Evolutionary conservation across 1,140 invertebrate species (phyloP), one percentile per base, ranked within the genome.

Genomic region (Paralvinella palmiformis): DNA sequence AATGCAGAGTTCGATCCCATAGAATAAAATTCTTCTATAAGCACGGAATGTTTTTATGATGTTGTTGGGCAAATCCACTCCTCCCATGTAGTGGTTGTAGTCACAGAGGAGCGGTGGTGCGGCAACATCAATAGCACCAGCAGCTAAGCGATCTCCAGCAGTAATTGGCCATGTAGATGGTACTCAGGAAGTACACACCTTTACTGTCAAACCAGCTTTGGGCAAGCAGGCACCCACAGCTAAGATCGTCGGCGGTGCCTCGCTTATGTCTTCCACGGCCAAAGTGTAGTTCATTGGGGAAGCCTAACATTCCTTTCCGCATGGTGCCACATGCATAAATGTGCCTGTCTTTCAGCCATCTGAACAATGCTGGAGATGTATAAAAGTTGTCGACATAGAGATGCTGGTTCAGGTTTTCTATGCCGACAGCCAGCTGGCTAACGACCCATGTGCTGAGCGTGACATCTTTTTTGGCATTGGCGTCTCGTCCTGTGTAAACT

Each of bases 301-400:
- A 48, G 45, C 45, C 45, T 24, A 48, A n/a, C 27, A n/a, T 48
- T 22, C 45, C 45, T 48, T 48, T 48, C 45, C 45, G 45, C 45
- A 48, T 24, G 13, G 48, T 52, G 48, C 48, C 48, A 52, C 48
- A 52, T n/a, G 48, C 1, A 52, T 5, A 52, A 22, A 52, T n/a
- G 24, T 24, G n/a, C 48, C 48, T 20, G n/a, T 52, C 17, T 13
- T 27, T 7, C 48, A 52, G 48, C 48, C 48, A 7, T 29, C 31
- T 4, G 44, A 48, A n/a, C n/a, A n/a, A n/a, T n/a, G n/a, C n/a
- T n/a, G n/a, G n/a, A n/a, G n/a, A n/a, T n/a, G n/a, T n/a, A n/a
- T n/a, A n/a, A n/a, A n/a, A n/a, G n/a, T n/a, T n/a, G n/a, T n/a
- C n/a, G n/a, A n/a, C n/a, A n/a, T n/a, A n/a, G n/a, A n/a, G n/a